Evolutionary conservation across 1,140 invertebrate species (phyloP), one percentile per base, ranked within the genome.

Genomic region (Orussus abietinus): DNA sequence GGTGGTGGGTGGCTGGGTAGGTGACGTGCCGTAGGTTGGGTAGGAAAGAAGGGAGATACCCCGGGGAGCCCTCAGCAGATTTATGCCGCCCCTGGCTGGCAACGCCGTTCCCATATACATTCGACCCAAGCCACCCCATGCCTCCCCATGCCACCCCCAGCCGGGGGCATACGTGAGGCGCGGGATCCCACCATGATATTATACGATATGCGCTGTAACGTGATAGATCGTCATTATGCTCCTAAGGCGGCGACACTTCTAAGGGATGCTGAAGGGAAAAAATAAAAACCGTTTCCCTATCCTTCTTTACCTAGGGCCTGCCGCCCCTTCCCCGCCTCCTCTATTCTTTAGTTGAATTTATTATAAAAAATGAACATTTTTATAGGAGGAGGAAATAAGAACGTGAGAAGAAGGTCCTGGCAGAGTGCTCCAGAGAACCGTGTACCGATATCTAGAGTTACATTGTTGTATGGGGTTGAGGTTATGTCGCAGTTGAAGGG

Each of bases 1-100:
- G 44, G 18, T 19, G 17, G 34, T 28, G 40, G 20, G 30, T 25
- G 15, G 11, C 4, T 22, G 32, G 11, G 28, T 28, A 34, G 19
- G 18, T 32, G 36, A 47, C 42, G 42, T 45, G 31, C 44, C 38
- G 28, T 43, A 38, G 40, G 29, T 37, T 36, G 33, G 46, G 31
- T 45, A 26, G 53, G 52, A 59, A 63, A 63, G 55, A 59, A 62
- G 58, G 57, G 62, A 67, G 62, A 69, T 59, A 62, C 69, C 57
- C 65, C 38, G 40, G 66, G 66, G 69, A 70, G 55, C 61, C 58
- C 57, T 68, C 66, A 57, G 65, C 64, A 66, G 67, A 70, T 72
- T 72, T 70, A 70, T 72, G 59, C 53, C 56, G 51, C 53, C 55
- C 57, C 52, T 57, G 53, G 61, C 49, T 64, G 58, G 53, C 58